phyloP scores from a whole-genome alignment of 2,113 vertebrate species.

The Xenus cinereus region DNA sequence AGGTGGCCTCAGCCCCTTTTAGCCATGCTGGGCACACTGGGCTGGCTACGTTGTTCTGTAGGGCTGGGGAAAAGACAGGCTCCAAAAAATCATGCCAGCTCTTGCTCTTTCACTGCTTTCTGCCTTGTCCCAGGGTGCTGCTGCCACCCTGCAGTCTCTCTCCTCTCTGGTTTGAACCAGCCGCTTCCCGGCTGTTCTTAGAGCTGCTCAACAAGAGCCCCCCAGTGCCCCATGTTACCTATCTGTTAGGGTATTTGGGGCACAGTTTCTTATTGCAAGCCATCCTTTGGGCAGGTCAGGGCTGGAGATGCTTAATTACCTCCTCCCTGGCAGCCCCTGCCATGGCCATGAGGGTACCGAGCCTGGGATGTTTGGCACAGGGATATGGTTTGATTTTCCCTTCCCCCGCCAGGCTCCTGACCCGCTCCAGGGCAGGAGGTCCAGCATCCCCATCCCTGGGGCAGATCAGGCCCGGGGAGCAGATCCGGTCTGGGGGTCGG shows the following conservation, averaged over 20 bases:
- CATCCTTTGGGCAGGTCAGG: not conserved
- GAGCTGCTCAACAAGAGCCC: not conserved
- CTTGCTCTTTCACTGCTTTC: not conserved
- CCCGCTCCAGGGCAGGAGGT: not conserved
- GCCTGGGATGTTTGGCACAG: not conserved
- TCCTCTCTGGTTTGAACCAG: not conserved
- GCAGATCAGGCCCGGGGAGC: not conserved
- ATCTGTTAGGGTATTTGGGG: not conserved
- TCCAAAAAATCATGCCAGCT: not conserved
- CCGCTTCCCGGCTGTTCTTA: not conserved
- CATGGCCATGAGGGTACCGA: not conserved
- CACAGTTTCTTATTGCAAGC: not conserved
- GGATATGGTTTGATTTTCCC: not conserved
- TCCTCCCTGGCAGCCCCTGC: not conserved
- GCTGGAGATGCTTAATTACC: not conserved
- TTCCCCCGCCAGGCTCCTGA: not conserved
- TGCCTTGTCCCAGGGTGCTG: not conserved
- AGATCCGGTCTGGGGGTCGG: not conserved
- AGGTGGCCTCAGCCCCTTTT: not conserved
- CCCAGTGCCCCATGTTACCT: not conserved
- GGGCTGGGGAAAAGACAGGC: not conserved
- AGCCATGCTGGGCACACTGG: fast-evolving
- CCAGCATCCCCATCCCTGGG: not conserved
- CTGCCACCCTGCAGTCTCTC: not conserved
- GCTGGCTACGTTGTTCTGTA: not conserved